phyloP scores from a whole-genome alignment of 2,888 invertebrate genomes.

The Lathronympha strigana region DNA sequence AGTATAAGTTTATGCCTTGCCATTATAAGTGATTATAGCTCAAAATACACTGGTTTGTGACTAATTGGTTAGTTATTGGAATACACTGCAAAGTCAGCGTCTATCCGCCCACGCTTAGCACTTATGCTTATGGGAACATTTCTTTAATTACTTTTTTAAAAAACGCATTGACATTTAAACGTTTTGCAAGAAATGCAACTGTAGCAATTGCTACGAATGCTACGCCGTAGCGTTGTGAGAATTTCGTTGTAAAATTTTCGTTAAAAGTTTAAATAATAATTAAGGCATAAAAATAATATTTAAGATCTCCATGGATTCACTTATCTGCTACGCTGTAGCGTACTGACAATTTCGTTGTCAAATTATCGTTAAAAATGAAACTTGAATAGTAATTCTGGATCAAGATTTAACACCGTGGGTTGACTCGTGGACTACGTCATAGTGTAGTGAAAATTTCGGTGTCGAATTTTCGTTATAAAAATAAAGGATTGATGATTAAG shows the following conservation, averaged over 20 bases:
- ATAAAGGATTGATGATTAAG: neutral
- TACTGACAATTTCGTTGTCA: no score
- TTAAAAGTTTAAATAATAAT: neutral
- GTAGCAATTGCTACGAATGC: conserved; percentile 25
- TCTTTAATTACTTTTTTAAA: conserved; percentile 19
- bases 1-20: neutral
- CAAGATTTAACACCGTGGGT: no score
- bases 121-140: conserved; percentile 12
- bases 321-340: no score
- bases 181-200: neutral
- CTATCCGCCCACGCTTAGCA: conserved; percentile 55
- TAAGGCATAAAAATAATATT: neutral
- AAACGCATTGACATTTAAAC: conserved; percentile 14
- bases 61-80: neutral
- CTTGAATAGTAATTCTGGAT: no score
- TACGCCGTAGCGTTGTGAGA: conserved; percentile 4
- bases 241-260: neutral
- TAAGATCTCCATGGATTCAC: conserved; percentile 59
- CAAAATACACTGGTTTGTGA: neutral
- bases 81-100: conserved; percentile 56
- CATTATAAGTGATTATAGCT: neutral
- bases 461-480: neutral
- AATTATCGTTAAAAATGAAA: no score
- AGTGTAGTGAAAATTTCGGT: neutral
- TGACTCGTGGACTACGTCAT: no score